Evolutionary conservation across 2,888 invertebrate species (phyloP), one percentile per base, ranked within the genome.

Genomic region (Galeopsomyia nigrocyanea): DNA sequence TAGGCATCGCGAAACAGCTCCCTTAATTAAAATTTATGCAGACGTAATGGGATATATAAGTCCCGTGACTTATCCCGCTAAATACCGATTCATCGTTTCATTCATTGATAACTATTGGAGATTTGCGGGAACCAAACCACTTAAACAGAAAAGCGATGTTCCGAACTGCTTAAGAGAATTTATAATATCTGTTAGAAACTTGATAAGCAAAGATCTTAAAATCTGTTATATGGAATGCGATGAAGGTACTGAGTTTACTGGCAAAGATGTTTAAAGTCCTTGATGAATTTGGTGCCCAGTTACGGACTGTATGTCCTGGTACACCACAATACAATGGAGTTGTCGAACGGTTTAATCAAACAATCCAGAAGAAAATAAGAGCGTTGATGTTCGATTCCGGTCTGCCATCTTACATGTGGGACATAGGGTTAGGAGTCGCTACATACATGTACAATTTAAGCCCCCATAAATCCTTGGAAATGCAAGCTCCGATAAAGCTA

Each of bases 401-500:
- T 64, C 22, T 74, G 19, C 76, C 73, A 14, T 17, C 66, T n/a
- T 75, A 56, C 53, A 76, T 78, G 75, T 78, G 77, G 77, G 73
- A 74, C 19, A 50, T 79, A 39, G 78, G 77, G 17, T 58, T 73
- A 14, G 75, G 69, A 50, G 71, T 77, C 47, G 78, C 78, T 17
- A 71, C 75, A 9, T 73, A 79, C 57, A 66, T 71, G 2, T 79
- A 80, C 57, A 79, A 80, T 56, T 61, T 72, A 66, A 78, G 75
- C 2, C 76, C 75, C 6, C 75, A 76, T 53, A 77, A 71, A 53
- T 64, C 75, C 3, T 66, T 64, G 2, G 64, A 76, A 26, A 67
- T 71, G 47, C 47, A 65, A 19, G 49, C 49, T 13, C 77, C 71
- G 0, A 16, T 76, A 13, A 51, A 39, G 14, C 73, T 60, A 51